These are phyloP conservation scores for Myripristis murdjan DNA, from an alignment of 2,797 vertebrate species.

Conservation along the genomic window DNA sequence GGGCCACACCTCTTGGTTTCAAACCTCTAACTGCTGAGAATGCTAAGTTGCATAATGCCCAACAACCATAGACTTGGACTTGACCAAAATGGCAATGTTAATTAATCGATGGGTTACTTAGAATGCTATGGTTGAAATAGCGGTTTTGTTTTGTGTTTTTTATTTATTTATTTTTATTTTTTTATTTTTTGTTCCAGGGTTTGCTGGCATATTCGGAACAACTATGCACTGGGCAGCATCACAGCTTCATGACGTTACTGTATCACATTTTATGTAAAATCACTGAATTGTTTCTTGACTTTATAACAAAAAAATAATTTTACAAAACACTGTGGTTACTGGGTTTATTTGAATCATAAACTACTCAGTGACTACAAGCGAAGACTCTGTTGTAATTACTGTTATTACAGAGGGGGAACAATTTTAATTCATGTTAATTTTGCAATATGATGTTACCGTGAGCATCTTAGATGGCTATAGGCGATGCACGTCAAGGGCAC, in stretches of 20 bases:
- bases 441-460: neutral
- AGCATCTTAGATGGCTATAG: neutral
- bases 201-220: neutral
- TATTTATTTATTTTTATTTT: neutral
- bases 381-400: neutral
- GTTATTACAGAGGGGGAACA: neutral
- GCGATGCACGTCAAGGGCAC: neutral
- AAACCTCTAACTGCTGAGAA: constrained; percentile 7
- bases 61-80: neutral
- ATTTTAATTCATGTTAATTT: neutral
- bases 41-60: constrained; percentile 2
- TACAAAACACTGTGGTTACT: neutral
- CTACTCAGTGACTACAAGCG: neutral
- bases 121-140: neutral
- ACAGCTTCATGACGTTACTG: neutral
- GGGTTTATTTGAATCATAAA: neutral
- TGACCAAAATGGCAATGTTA: too few species aligned
- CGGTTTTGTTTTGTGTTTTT: too few species aligned
- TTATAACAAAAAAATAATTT: too few species aligned
- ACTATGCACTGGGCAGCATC: neutral
- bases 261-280: neutral
- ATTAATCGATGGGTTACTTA: neutral
- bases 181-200: neutral
- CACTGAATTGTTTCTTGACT: too few species aligned
- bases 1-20: constrained; percentile 31